Conservation (phyloP, 2,113 vertebrate species). For the Nipponia nippon region DNA sequence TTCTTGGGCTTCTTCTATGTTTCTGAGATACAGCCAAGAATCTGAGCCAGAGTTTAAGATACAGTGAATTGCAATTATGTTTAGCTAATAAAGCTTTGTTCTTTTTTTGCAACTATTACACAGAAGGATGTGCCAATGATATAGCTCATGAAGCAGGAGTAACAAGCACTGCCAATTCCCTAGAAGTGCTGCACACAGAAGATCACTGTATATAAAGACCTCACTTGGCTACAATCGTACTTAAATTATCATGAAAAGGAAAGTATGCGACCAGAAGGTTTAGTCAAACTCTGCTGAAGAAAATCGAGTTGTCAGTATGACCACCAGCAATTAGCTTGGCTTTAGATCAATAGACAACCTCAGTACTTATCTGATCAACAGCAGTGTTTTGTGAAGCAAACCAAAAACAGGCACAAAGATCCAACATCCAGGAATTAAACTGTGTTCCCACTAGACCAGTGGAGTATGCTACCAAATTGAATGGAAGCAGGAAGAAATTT, state of each 20-base stretch:
- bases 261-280: neutral
- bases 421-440: neutral
- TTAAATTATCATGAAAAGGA: neutral
- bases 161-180: neutral
- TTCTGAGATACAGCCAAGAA: neutral
- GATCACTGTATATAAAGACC: neutral
- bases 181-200: neutral
- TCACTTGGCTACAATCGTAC: neutral
- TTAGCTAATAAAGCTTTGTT: neutral
- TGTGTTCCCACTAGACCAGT: neutral
- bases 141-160: neutral
- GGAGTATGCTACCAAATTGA: neutral
- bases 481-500: neutral
- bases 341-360: neutral
- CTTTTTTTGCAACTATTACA: neutral
- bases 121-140: neutral
- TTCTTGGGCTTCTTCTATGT: neutral
- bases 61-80: neutral
- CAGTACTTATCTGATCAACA: neutral
- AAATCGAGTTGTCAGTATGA: neutral
- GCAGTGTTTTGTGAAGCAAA: neutral
- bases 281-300: neutral
- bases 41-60: neutral
- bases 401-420: neutral
- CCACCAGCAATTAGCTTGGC: neutral